Base-by-base conservation (phyloP, 2,113 vertebrate species). In the Rallus limicola region DNA sequence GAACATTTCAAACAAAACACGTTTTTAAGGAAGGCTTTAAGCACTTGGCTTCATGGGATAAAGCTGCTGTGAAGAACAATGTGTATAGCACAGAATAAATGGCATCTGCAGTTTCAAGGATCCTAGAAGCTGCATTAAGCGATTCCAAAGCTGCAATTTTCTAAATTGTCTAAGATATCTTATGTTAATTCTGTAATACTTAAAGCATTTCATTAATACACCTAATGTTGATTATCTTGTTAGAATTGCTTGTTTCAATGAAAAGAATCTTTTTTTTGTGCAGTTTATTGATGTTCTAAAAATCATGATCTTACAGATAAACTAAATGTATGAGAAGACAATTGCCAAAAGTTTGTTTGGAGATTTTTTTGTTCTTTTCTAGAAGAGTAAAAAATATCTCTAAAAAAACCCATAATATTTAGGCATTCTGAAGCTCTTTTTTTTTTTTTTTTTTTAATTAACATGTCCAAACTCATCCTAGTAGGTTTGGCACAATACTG, bases 1-100 rank as follows among this genome's bases (percentile, higher is more conserved):
- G 92, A 93, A 95, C 79, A 82, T 88, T 96, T 95, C 81, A 95
- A 87, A 93, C 34, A 79, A 76, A 64, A n/a, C 62, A 46, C 16
- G 40, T 50, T 63, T 94, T 93, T 93, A 34, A 87, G 50, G 14
- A 96, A 93, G 93, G 68, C 56, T 95, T 92, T 83, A 82, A 94
- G 84, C 46, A 87, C 75, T 82, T 5, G 26, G 92, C 64, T 95
- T 90, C 76, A 62, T 6, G 67, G 90, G 79, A 86, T 42, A 93
- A 95, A 48, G 52, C 86, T 75, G 88, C 94, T 92, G 86, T 53
- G 87, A 70, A 91, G 92, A 95, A 90, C 5, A 31, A 81, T 5
- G 75, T 72, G 44, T 64, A 89, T 1, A 85, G 75, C 82, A 90
- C 86, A 72, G 91, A 87, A 81, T 59, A 94, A 93, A 96, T 42